These are phyloP conservation scores for Ceratina calcarata DNA, from an alignment of 1,140 invertebrate species.

Conservation along the genomic window DNA sequence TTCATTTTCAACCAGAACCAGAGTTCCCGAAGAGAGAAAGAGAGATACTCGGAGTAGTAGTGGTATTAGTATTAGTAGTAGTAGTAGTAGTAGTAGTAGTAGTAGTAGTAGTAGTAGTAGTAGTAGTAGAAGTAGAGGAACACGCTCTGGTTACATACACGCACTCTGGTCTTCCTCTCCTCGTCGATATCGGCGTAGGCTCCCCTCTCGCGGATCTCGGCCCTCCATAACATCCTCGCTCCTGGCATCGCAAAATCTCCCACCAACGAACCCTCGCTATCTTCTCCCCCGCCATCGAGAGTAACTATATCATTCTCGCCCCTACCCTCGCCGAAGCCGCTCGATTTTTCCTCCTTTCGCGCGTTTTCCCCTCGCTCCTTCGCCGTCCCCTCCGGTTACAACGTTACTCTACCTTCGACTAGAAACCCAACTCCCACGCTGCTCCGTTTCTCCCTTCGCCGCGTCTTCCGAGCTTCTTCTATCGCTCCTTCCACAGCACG, in stretches of 20 bases:
- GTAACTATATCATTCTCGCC: not conserved
- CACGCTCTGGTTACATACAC: constrained; percentile 21
- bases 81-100: too few species aligned
- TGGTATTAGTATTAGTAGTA: not conserved
- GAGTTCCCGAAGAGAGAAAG: not conserved
- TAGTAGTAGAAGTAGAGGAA: not conserved
- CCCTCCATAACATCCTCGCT: not conserved
- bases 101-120: too few species aligned
- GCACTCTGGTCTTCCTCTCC: constrained; percentile 44
- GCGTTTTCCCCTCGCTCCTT: not conserved
- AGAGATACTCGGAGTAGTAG: not conserved
- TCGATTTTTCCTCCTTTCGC: not conserved
- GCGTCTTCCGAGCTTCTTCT: not conserved
- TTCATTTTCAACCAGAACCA: constrained; percentile 9
- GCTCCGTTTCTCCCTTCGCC: not conserved
- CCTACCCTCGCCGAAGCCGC: not conserved
- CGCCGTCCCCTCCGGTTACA: not conserved
- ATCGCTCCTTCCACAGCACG: not conserved
- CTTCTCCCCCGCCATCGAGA: not conserved
- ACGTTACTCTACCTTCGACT: constrained; percentile 3
- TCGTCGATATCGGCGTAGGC: constrained; percentile 45
- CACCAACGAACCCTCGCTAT: not conserved
- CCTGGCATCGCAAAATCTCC: not conserved
- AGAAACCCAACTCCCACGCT: not conserved
- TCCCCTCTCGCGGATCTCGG: not conserved